These are phyloP conservation scores for Ceyx cyanopectus DNA, from an alignment of 2,113 vertebrate genomes.

Conservation along the genomic window DNA sequence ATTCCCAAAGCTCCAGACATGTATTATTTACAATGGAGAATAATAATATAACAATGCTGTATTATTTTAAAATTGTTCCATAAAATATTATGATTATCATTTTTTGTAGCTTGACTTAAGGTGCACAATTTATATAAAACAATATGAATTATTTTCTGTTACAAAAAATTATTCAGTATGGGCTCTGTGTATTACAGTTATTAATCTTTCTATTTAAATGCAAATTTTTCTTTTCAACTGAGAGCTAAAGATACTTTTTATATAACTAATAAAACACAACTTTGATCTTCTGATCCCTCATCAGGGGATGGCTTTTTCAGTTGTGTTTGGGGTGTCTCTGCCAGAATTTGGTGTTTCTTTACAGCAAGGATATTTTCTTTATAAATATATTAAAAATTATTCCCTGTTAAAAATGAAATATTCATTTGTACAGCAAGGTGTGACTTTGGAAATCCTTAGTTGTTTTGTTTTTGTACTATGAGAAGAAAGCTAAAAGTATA, in stretches of 20 bases:
- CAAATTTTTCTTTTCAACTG: constrained; percentile 79
- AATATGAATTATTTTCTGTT: constrained; percentile 78
- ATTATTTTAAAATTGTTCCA: constrained; percentile 67
- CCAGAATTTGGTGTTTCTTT: constrained; percentile 49
- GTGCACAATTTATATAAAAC: constrained; percentile 72
- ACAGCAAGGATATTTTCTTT: constrained; percentile 37
- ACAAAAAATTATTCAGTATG: constrained; percentile 76
- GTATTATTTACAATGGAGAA: constrained; percentile 58
- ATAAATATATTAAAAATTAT: not conserved
- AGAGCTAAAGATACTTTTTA: constrained; percentile 74
- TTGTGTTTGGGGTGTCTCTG: constrained; percentile 41
- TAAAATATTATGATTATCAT: constrained; percentile 74
- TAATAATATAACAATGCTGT: constrained; percentile 54
- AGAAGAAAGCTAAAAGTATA: not conserved
- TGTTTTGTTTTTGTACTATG: not conserved
- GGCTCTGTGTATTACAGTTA: constrained; percentile 74
- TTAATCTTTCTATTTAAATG: constrained; percentile 86
- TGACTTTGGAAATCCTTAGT: not conserved
- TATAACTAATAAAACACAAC: constrained; percentile 76
- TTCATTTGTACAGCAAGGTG: not conserved
- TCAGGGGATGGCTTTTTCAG: constrained; percentile 51
- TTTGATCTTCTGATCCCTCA: constrained; percentile 74
- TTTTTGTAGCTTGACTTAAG: constrained; percentile 68
- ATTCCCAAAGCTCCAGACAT: constrained; percentile 20
- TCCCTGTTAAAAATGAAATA: constrained; percentile 20